A percentile compares a stretch with the other conserved stretches of the same genome.
Evolutionary conservation across 2,113 vertebrate species (phyloP).

Genomic region (Tachuris rubrigastra): DNA sequence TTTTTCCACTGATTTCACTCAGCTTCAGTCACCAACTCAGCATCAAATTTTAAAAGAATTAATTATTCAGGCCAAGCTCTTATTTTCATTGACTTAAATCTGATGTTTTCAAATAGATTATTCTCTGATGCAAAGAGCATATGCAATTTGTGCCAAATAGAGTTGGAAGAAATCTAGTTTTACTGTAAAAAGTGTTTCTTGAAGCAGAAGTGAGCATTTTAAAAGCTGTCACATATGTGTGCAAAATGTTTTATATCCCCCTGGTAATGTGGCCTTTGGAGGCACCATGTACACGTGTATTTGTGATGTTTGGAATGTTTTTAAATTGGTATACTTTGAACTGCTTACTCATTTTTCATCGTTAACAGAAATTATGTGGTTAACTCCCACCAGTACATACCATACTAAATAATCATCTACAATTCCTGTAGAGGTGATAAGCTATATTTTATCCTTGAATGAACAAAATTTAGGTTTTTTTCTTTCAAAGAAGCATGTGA

Average conservation of each 20-base stretch:
- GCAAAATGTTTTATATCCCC: background rate
- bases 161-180: background rate
- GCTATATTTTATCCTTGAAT: background rate
- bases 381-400: background rate
- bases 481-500: background rate
- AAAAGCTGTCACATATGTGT: background rate
- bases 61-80: background rate
- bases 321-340: constrained; percentile 5
- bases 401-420: background rate
- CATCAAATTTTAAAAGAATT: background rate
- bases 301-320: background rate
- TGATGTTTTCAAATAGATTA: background rate
- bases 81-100: background rate
- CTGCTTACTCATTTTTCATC: background rate
- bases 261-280: background rate
- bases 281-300: background rate
- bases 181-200: background rate
- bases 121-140: background rate
- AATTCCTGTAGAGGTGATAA: background rate
- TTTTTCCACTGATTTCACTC: background rate
- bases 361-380: background rate
- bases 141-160: background rate
- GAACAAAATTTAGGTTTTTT: background rate
- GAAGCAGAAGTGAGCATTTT: background rate
- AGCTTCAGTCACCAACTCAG: background rate